Conservation (phyloP, 2,113 vertebrate species). For the Stegostoma tigrinum region DNA sequence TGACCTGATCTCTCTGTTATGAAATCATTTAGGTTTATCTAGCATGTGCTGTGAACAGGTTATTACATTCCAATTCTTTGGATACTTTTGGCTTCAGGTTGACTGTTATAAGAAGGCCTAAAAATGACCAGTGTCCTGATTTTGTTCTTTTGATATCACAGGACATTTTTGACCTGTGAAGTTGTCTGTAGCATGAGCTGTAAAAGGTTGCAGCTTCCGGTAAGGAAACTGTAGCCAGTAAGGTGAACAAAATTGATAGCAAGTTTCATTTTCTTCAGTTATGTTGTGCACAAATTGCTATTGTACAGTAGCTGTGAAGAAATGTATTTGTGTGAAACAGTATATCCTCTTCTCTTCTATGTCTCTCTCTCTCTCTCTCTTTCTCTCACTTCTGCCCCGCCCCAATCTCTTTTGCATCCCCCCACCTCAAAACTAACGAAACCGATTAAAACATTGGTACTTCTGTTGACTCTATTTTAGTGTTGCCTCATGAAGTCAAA, state of each 20-base stretch:
- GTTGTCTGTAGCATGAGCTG: background rate
- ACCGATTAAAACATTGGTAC: background rate
- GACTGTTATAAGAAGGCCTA: too few species aligned
- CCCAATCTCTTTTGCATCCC: too few species aligned
- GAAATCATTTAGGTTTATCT: too few species aligned
- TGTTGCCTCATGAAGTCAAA: background rate
- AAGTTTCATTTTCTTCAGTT: background rate
- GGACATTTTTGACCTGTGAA: background rate
- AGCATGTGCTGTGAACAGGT: too few species aligned
- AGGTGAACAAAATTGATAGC: background rate
- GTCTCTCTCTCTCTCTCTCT: too few species aligned
- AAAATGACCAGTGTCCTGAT: too few species aligned
- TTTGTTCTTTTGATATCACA: background rate
- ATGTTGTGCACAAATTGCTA: background rate
- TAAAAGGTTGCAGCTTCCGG: background rate
- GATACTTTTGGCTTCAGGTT: too few species aligned
- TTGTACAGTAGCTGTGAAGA: background rate
- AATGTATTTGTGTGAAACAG: background rate
- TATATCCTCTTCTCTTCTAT: background rate
- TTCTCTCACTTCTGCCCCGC: too few species aligned
- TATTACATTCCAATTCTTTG: too few species aligned
- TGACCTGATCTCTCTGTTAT: too few species aligned
- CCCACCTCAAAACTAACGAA: background rate
- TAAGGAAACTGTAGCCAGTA: background rate
- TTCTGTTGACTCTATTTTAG: background rate